These are phyloP conservation scores for Trialeurodes vaporariorum DNA, from an alignment of 1,140 invertebrate species.

Conservation along the genomic window DNA sequence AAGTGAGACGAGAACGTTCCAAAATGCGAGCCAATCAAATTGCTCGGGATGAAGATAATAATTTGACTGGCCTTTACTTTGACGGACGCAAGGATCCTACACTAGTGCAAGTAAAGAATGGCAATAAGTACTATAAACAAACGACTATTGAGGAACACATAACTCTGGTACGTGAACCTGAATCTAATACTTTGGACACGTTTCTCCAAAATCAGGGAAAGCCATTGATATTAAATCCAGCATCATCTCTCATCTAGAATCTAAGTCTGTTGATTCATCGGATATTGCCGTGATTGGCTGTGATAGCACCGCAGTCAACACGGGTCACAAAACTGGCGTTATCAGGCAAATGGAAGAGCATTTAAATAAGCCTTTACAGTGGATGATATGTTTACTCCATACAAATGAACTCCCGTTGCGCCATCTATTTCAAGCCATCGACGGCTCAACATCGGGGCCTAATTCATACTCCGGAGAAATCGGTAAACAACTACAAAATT, in stretches of 20 bases:
- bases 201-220: neutral
- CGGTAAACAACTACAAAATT: neutral
- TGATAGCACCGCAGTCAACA: conserved; percentile 5
- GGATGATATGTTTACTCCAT: conserved; percentile 1
- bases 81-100: neutral
- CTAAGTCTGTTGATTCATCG: neutral
- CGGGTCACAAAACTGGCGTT: conserved; percentile 2
- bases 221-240: neutral
- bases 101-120: neutral
- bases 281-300: neutral
- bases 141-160: neutral
- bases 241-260: neutral
- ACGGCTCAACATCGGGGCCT: neutral
- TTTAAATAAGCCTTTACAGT: neutral
- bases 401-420: neutral
- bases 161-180: neutral
- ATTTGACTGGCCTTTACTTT: neutral
- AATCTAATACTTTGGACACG: neutral
- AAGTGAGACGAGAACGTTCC: neutral
- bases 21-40: conserved; percentile 1
- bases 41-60: neutral
- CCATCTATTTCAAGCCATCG: neutral
- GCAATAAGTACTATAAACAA: neutral
- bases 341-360: neutral
- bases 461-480: neutral